A percentile compares a stretch with the other conserved stretches of the same genome.
phyloP scores from a whole-genome alignment of 1,140 invertebrate genomes.

The Leptonema lineaticorne region DNA sequence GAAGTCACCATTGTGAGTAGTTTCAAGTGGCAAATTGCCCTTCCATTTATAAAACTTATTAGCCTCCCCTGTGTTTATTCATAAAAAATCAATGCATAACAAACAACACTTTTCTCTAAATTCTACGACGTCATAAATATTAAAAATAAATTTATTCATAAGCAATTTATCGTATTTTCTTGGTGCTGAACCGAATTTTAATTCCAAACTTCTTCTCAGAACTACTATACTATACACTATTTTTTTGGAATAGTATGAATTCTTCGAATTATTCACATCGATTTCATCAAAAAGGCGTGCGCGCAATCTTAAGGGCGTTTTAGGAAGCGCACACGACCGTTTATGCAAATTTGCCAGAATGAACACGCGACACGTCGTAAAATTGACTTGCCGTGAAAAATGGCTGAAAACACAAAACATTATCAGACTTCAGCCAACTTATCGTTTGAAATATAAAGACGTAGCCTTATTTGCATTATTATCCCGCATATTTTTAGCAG shows the following conservation, averaged over 20 bases:
- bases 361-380: conserved; percentile 31
- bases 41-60: conserved; percentile 43
- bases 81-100: conserved; percentile 39
- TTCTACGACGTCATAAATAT: not conserved
- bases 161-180: no score
- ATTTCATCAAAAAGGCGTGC: no score
- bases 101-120: not conserved
- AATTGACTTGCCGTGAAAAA: conserved; percentile 33
- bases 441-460: conserved; percentile 13
- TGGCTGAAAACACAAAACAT: conserved; percentile 30
- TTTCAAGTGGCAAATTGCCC: conserved; percentile 43
- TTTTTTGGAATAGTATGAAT: no score
- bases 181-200: no score
- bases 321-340: not conserved
- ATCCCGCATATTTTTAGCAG: no score
- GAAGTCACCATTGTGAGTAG: conserved; percentile 31
- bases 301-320: no score
- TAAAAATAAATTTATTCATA: no score
- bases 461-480: no score
- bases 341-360: not conserved
- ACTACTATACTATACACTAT: no score
- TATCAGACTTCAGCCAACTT: conserved; percentile 27
- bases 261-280: no score
- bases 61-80: conserved; percentile 23
- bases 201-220: no score